Base-by-base conservation (phyloP, 2,797 vertebrate genomes). In the Poeciliopsis turneri region DNA sequence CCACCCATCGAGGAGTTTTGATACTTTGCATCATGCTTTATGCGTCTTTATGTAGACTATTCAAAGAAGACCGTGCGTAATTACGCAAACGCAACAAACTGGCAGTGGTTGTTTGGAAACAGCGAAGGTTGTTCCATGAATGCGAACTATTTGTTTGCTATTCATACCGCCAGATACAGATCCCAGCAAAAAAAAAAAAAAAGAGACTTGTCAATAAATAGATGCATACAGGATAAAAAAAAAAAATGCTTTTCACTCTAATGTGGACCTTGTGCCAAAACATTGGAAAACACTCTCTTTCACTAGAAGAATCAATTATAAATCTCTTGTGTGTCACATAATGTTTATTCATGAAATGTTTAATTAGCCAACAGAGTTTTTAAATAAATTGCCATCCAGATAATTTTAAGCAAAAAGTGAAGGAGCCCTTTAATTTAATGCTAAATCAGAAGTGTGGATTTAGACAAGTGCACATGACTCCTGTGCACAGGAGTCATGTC, bases 1-100 rank as follows among this genome's bases (percentile, higher is more conserved):
- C 83, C 89, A 74, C 87, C 70, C 86, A 86, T 90, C 84, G 87
- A 82, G 83, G 87, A 81, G 83, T 85, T 87, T 74, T 84, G 90
- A 92, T 89, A 88, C 86, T 53, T 53, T 53, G 64, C 53, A 25
- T 59, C 23, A 78, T 61, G 81, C 45, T 66, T 59, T 49, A 43
- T 11, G n/a, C 47, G 53, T 43, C 64, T 64, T 25, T 46, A n/a
- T 13, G 53, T 68, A 8, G 23, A 9, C 25, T 18, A 20, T 80
- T 49, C 20, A 23, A 43, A 49, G 64, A 39, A 39, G 71, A 18
- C 57, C 2, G 78, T 76, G 89, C 91, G 88, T 86, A 90, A 90
- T 90, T 92, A 88, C 87, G 87, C 88, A 87, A 70, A 45, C 25
- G 36, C 36, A n/a, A 2, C n/a, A 74, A 47, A 16, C 41, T 18